Base-by-base conservation (phyloP, 2,113 vertebrate species). In the Limnothrissa miodon region DNA sequence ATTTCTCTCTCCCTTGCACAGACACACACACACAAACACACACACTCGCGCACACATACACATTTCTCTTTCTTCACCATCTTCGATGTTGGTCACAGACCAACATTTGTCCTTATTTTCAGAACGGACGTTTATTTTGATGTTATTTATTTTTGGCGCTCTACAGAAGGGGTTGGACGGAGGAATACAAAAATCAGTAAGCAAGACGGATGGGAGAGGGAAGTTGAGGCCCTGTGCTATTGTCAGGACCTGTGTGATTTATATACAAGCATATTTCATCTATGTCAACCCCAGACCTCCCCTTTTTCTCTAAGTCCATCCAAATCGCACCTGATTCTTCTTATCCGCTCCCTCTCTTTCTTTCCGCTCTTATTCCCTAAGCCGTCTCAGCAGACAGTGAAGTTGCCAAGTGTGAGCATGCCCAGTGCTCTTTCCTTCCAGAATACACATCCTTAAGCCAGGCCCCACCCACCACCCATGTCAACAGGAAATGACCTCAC, bases 101-200 rank as follows among this genome's bases (percentile, higher is more conserved):
- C 33, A 5, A n/a, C 39, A 78, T 74, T 85, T 86, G 79, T 59
- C 45, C 56, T 74, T 1, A 62, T 80, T 74, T 66, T 1, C 39
- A 23, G 66, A 78, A 53, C 66, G 11, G 19, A 13, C 15, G 15
- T 33, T 79, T 74, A 81, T 56, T 74, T 44, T 45, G 36, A n/a
- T 21, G 33, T 33, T 25, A 44, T 79, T 45, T 79, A 83, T 84
- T 45, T 79, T 83, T 59, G 25, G 51, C 29, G 33, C 51, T 56
- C 19, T 21, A 56, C 5, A 56, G 51, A 56, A 21, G 51, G 51
- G 15, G 4, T 36, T 13, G 33, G 66, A 25, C n/a, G 10, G 66
- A 74, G 66, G 21, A 81, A 83, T 39, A 42, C 45, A 45, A 53
- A 84, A 85, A 87, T 85, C 84, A 25, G 85, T 84, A 80, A 4